Evolutionary conservation across 2,113 vertebrate genomes (phyloP).

Genomic region (Heptranchias perlo): DNA sequence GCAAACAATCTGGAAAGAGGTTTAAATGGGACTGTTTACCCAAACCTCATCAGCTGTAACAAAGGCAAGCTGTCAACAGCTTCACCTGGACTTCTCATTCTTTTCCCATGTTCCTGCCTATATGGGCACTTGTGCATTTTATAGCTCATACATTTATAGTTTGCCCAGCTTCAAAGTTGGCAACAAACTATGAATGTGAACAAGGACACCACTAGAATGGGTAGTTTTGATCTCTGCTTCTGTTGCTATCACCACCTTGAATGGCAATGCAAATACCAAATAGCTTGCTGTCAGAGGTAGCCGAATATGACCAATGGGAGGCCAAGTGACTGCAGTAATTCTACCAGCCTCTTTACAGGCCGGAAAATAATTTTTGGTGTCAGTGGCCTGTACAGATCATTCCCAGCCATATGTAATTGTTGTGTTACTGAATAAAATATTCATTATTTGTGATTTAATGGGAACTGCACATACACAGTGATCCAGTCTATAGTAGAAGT

Average conservation of each 20-base stretch:
- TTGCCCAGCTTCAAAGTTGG: background rate
- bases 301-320: background rate
- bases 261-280: background rate
- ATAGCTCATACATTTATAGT: conserved; percentile 41
- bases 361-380: background rate
- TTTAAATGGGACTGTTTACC: conserved; percentile 30
- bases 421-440: background rate
- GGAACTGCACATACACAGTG: background rate
- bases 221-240: background rate
- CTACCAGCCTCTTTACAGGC: background rate
- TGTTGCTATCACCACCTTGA: background rate
- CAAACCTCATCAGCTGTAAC: background rate
- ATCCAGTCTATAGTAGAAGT: background rate
- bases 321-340: background rate
- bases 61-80: conserved; percentile 1
- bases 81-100: conserved; percentile 28
- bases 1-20: conserved; percentile 1
- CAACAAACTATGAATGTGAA: background rate
- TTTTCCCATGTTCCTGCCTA: background rate
- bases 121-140: conserved; percentile 37
- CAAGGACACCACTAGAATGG: background rate
- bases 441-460: background rate
- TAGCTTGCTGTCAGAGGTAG: background rate
- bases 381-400: background rate
- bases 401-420: background rate